Evolutionary conservation across 2,797 vertebrate genomes (phyloP).

Genomic region (Enteromius anoplus): DNA sequence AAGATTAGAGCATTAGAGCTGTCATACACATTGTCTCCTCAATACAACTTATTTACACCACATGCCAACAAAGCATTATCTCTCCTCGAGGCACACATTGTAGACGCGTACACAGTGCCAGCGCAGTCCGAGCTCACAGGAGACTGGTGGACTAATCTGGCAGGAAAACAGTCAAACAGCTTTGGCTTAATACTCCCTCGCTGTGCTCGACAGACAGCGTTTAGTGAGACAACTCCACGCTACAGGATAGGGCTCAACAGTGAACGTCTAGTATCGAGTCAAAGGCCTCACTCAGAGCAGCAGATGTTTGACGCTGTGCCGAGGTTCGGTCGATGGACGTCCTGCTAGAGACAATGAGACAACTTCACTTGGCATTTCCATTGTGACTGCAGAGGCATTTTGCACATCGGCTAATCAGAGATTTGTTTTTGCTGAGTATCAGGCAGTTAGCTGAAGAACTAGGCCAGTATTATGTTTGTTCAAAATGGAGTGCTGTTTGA

Average conservation of each 20-base stretch:
- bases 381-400: background rate
- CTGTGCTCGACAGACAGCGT: slow-evolving; percentile 71
- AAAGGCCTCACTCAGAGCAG: slow-evolving; percentile 62
- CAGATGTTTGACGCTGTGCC: slow-evolving; percentile 63
- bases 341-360: slow-evolving; percentile 30
- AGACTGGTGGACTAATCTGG: slow-evolving; percentile 60
- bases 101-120: slow-evolving; percentile 23
- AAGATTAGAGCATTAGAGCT: slow-evolving; percentile 27
- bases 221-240: slow-evolving; percentile 58
- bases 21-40: slow-evolving; percentile 46
- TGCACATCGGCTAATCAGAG: slow-evolving; percentile 13
- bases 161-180: slow-evolving; percentile 66
- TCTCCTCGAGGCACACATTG: slow-evolving; percentile 32
- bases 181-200: slow-evolving; percentile 69
- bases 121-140: slow-evolving; percentile 45
- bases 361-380: slow-evolving; percentile 17
- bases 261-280: slow-evolving; percentile 47
- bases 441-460: slow-evolving; percentile 34
- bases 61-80: slow-evolving; percentile 47
- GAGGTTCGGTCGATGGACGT: slow-evolving; percentile 46
- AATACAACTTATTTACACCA: slow-evolving; percentile 48
- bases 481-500: slow-evolving; percentile 39
- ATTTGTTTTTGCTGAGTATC: slow-evolving; percentile 24
- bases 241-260: slow-evolving; percentile 59
- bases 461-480: slow-evolving; percentile 40